phyloP scores from a whole-genome alignment of 2,113 vertebrate species.

The Aegotheles bennettii region DNA sequence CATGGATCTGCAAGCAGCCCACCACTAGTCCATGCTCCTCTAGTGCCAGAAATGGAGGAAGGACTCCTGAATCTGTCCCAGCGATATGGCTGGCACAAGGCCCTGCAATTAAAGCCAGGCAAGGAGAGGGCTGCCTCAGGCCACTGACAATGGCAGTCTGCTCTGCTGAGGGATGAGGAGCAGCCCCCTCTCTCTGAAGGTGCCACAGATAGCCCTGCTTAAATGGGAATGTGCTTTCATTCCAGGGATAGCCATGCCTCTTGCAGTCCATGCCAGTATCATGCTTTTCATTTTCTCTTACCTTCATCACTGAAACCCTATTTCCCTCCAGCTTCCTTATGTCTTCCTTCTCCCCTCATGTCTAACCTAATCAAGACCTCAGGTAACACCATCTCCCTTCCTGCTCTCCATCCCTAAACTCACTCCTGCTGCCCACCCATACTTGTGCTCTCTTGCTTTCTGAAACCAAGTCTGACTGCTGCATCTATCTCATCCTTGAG shows the following conservation, averaged over 20 bases:
- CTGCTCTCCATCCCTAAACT: not conserved
- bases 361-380: not conserved
- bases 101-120: conserved; percentile 15
- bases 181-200: not conserved
- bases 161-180: not conserved
- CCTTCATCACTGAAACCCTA: conserved; percentile 33
- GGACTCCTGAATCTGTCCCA: not conserved
- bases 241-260: conserved; percentile 50
- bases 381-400: not conserved
- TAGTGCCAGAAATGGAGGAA: not conserved
- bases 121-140: not conserved
- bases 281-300: conserved; percentile 52
- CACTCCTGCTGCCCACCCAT: not conserved
- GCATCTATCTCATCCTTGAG: not conserved
- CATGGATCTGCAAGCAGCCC: not conserved
- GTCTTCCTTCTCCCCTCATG: not conserved
- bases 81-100: not conserved
- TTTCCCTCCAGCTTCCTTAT: not conserved
- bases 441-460: not conserved
- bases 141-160: not conserved
- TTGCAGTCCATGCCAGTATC: conserved; percentile 58
- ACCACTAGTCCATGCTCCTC: not conserved
- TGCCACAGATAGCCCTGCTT: not conserved
- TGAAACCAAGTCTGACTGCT: not conserved
- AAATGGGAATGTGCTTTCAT: conserved; percentile 28